phyloP scores from a whole-genome alignment of 2,888 invertebrate species.

The Hydriomena furcata region DNA sequence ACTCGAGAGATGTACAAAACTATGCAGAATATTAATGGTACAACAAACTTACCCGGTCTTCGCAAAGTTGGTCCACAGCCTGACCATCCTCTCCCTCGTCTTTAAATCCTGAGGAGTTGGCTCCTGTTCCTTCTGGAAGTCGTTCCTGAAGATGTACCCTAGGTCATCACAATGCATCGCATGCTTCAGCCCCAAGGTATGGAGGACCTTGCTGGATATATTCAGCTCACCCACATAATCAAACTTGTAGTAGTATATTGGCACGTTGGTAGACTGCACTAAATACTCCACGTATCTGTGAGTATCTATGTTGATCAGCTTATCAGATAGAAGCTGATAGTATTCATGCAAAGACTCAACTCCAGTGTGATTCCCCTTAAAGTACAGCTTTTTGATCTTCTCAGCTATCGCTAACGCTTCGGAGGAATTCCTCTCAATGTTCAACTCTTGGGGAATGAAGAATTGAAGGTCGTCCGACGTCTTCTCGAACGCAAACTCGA shows the following conservation, averaged over 20 bases:
- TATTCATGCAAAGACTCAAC: slow-evolving; percentile 57
- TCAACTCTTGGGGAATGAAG: slow-evolving; percentile 61
- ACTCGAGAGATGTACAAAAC: too few species aligned
- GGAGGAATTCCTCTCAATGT: slow-evolving; percentile 56
- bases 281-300: slow-evolving; percentile 67
- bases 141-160: slow-evolving; percentile 68
- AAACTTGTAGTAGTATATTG: slow-evolving; percentile 70
- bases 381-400: slow-evolving; percentile 59
- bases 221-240: slow-evolving; percentile 71
- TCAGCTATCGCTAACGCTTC: slow-evolving; percentile 58
- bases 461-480: slow-evolving; percentile 58
- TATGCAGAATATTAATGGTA: too few species aligned
- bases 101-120: slow-evolving; percentile 63
- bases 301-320: slow-evolving; percentile 54
- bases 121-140: slow-evolving; percentile 56
- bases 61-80: slow-evolving; percentile 77
- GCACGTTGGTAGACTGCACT: slow-evolving; percentile 60
- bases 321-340: slow-evolving; percentile 62
- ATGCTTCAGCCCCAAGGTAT: slow-evolving; percentile 44
- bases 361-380: slow-evolving; percentile 52
- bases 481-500: slow-evolving; percentile 54
- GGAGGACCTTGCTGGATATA: slow-evolving; percentile 43
- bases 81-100: slow-evolving; percentile 69
- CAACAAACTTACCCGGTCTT: slow-evolving; percentile 72
- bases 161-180: slow-evolving; percentile 69